Percentiles rank a stretch among this genome's conserved stretches.
Conservation (phyloP, 2,888 invertebrate genomes). For the Agrotis exclamationis region DNA sequence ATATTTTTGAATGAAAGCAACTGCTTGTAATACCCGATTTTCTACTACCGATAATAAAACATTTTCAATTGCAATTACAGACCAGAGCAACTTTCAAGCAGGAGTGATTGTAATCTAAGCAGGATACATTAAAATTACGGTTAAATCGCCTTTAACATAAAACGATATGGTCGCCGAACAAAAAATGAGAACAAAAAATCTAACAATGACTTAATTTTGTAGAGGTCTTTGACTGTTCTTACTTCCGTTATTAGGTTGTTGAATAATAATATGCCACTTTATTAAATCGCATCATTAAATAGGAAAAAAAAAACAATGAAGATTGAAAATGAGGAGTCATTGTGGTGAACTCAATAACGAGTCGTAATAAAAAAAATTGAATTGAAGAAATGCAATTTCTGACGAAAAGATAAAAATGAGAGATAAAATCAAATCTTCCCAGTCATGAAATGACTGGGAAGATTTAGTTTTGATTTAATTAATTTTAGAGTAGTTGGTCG, state of each 20-base stretch:
- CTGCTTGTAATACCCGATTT: too few species aligned
- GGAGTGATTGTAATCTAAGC: neutral
- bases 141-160: neutral
- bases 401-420: neutral
- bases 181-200: conserved; percentile 24
- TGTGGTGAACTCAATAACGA: conserved; percentile 13
- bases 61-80: too few species aligned
- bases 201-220: conserved; percentile 22
- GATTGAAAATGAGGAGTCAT: neutral
- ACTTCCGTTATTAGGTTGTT: conserved; percentile 19
- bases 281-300: conserved; percentile 14
- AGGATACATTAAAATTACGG: neutral
- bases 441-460: too few species aligned
- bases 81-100: neutral
- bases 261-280: conserved; percentile 12
- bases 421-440: too few species aligned
- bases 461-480: too few species aligned
- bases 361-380: too few species aligned
- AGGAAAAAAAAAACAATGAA: neutral
- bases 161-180: conserved; percentile 7
- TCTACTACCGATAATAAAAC: too few species aligned
- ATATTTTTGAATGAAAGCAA: too few species aligned
- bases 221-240: conserved; percentile 36
- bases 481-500: too few species aligned
- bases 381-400: too few species aligned